A percentile compares a stretch with the other conserved stretches of the same genome.
These are phyloP conservation scores for Zootoca vivipara DNA, from an alignment of 2,113 vertebrate genomes.

Conservation along the genomic window DNA sequence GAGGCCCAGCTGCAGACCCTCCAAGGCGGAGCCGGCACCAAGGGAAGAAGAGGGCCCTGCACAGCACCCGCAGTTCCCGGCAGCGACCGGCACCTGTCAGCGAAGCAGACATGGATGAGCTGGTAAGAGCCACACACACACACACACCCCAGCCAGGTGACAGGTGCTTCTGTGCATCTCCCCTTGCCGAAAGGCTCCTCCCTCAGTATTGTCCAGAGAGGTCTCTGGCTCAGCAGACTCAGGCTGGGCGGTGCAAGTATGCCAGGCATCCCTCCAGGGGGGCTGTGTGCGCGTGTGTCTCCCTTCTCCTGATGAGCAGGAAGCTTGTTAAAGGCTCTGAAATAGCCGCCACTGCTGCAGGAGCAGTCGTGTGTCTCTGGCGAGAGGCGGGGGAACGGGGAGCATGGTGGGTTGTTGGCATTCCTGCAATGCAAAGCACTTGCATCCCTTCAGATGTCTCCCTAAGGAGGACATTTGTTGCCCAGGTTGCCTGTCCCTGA, in stretches of 20 bases:
- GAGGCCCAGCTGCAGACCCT: slow-evolving; percentile 44
- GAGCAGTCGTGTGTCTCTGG: slow-evolving; percentile 53
- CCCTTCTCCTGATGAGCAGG: slow-evolving; percentile 54
- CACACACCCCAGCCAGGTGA: too few relatives aligned
- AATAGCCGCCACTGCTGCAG: slow-evolving; percentile 72
- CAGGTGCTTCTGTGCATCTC: slow-evolving; percentile 7
- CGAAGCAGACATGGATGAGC: slow-evolving; percentile 90
- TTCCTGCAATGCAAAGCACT: slow-evolving; percentile 71
- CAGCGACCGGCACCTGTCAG: slow-evolving; percentile 76
- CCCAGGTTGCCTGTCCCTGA: slow-evolving; percentile 30
- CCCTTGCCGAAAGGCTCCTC: not conserved
- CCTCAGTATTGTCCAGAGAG: slow-evolving; percentile 1
- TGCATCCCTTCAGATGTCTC: slow-evolving; percentile 41
- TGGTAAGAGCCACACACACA: slow-evolving; percentile 88
- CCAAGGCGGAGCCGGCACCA: slow-evolving; percentile 76
- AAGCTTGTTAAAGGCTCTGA: slow-evolving; percentile 71
- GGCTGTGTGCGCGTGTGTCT: slow-evolving; percentile 30
- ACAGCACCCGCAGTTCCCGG: slow-evolving; percentile 70
- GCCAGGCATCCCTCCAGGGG: slow-evolving; percentile 64
- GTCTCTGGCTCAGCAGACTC: fast-evolving
- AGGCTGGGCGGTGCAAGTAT: slow-evolving; percentile 50
- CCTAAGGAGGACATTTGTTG: slow-evolving; percentile 70
- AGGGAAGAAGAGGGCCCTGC: slow-evolving; percentile 80
- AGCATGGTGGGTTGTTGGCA: slow-evolving; percentile 63
- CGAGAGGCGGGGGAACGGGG: slow-evolving; percentile 47